Evolutionary conservation across 2,113 vertebrate genomes (phyloP).

Genomic region (Cisticola juncidis): DNA sequence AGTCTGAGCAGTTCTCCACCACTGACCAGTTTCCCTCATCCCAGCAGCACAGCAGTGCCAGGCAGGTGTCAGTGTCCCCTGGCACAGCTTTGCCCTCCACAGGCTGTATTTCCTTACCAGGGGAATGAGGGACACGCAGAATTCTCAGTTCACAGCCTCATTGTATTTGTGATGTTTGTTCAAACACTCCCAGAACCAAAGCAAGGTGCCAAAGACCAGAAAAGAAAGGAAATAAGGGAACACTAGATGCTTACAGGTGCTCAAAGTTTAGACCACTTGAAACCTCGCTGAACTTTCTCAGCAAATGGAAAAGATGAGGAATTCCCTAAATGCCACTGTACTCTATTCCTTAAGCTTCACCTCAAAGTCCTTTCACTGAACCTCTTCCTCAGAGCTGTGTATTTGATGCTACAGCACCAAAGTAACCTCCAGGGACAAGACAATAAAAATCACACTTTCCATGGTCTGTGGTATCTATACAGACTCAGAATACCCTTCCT

Average conservation of each 20-base stretch:
- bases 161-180: neutral
- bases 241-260: neutral
- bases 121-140: neutral
- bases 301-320: neutral
- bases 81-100: neutral
- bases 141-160: neutral
- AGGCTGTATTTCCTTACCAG: neutral
- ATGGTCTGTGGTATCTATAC: neutral
- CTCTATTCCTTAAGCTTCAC: neutral
- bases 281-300: neutral
- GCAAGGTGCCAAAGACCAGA: neutral
- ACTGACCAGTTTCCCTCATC: accelerated
- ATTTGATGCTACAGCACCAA: neutral
- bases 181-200: neutral
- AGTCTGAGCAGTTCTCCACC: neutral
- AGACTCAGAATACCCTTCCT: neutral
- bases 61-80: accelerated
- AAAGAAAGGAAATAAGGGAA: neutral
- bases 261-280: neutral
- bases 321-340: neutral
- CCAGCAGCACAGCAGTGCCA: neutral
- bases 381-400: neutral
- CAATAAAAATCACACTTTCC: neutral
- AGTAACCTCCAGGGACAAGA: neutral
- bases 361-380: neutral